Evolutionary conservation across 2,888 invertebrate species (phyloP).

Genomic region (Megastigmus dorsalis): DNA sequence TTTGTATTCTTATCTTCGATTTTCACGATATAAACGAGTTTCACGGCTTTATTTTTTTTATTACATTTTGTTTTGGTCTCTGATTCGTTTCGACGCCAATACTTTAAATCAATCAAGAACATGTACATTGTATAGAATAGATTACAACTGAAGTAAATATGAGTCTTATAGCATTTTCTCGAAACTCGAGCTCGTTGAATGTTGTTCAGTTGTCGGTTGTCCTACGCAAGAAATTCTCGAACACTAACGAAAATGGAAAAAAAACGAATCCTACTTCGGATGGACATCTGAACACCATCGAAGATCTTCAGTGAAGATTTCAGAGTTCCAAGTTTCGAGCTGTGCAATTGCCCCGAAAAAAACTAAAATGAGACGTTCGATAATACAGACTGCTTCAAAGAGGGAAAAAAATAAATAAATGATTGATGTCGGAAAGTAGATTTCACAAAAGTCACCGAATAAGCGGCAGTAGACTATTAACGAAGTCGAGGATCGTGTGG

Average conservation of each 20-base stretch:
- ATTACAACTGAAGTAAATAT: slow-evolving; percentile 3
- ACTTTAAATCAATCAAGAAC: background rate
- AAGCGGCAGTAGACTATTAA: slow-evolving; percentile 55
- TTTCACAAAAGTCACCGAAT: slow-evolving; percentile 38
- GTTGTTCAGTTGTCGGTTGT: slow-evolving; percentile 3
- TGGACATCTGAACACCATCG: slow-evolving; percentile 3
- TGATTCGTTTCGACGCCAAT: background rate
- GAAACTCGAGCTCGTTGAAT: background rate
- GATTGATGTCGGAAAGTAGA: slow-evolving; percentile 50
- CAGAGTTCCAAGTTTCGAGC: slow-evolving; percentile 17
- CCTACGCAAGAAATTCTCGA: background rate
- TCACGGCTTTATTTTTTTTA: background rate
- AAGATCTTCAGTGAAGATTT: slow-evolving; percentile 42
- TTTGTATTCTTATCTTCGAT: slow-evolving; percentile 6
- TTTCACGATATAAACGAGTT: background rate
- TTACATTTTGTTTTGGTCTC: background rate
- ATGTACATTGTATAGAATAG: background rate
- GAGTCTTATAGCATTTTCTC: slow-evolving; percentile 3
- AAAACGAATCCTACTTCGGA: slow-evolving; percentile 39
- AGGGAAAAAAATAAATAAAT: slow-evolving; percentile 30
- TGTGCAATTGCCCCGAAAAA: background rate
- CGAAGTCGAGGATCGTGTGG: slow-evolving; percentile 65
- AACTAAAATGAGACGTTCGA: slow-evolving; percentile 40
- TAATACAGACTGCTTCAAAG: slow-evolving; percentile 46
- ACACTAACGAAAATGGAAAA: background rate